Evolutionary conservation across 2,888 invertebrate species (phyloP).

Genomic region (Esperia sulphurella): DNA sequence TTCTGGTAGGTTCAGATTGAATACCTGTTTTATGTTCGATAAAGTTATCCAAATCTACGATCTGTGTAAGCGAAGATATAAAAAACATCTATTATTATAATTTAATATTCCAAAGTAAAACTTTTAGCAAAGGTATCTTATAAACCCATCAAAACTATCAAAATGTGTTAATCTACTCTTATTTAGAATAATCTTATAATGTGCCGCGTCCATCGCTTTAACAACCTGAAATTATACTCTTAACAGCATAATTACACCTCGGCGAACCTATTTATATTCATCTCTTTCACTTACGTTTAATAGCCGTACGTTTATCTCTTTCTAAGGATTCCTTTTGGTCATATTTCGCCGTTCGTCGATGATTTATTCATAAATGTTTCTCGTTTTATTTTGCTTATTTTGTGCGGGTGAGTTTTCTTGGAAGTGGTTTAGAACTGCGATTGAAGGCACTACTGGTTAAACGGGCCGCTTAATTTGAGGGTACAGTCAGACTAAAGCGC

Average conservation of each 20-base stretch:
- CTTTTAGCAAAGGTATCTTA: conserved; percentile 4
- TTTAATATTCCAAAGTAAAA: no score
- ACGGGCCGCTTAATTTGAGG: conserved; percentile 21
- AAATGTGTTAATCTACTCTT: conserved; percentile 38
- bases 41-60: no score
- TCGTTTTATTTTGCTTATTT: conserved; percentile 36
- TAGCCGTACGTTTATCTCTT: conserved; percentile 22
- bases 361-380: conserved; percentile 52
- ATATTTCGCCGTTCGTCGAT: conserved; percentile 39
- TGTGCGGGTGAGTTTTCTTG: conserved; percentile 30
- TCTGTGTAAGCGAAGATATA: no score
- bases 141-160: conserved; percentile 19
- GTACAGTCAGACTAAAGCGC: neutral
- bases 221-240: conserved; percentile 59
- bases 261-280: conserved; percentile 34
- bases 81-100: no score
- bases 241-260: conserved; percentile 65
- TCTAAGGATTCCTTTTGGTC: conserved; percentile 35
- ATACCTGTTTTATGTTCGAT: no score
- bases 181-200: conserved; percentile 33
- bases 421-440: conserved; percentile 44
- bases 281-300: conserved; percentile 27
- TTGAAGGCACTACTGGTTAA: conserved; percentile 50
- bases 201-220: conserved; percentile 52
- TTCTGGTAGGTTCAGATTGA: no score